Base-by-base conservation (phyloP, 2,113 vertebrate species). In the Glareola pratincola region DNA sequence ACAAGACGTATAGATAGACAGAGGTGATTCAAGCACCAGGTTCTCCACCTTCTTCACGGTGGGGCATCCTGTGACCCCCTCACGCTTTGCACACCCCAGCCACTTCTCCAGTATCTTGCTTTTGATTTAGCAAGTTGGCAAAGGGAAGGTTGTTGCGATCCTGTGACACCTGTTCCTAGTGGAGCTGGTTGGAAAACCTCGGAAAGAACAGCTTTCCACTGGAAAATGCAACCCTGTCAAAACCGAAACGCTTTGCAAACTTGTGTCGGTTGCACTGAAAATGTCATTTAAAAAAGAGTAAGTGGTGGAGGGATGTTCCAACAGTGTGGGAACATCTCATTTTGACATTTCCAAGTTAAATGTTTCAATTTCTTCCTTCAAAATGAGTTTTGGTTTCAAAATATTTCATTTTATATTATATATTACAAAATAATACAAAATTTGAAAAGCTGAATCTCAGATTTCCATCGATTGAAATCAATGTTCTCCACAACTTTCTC, bases 321-420 rank as follows among this genome's bases (percentile, higher is more conserved):
- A 83, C 71, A 77, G 75, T 94, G 90, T 95, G 85, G 88, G 88
- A 96, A 95, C 6, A 48, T 85, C 90, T 97, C 37, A 0, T 92
- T 96, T 84, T 96, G 90, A 95, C 82, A 95, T 96, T 95, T 96
- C 78, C 67, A 96, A 92, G 63, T 67, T 83, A 92, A 95, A 86
- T 7, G 8, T 93, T 96, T 94, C 85, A 76, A 37, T 85, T 96
- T 95, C 50, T 95, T 88, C 47, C 47, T 77, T 95, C 59, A 95
- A 90, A 95, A 85, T 50, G 72, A 85, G 41, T 71, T 94, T 88
- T 69, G 22, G 67, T 95, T 96, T 83, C 37, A 96, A 95, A 96
- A 96, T 96, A 93, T 83, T 95, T 94, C 45, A 26, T 92, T 95
- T 85, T 75, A n/a, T 76, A n/a, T 85, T 94, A 57, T 85, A 47